These are phyloP conservation scores for Brachionus rotundiformis DNA, from an alignment of 1,140 invertebrate species.

Conservation along the genomic window DNA sequence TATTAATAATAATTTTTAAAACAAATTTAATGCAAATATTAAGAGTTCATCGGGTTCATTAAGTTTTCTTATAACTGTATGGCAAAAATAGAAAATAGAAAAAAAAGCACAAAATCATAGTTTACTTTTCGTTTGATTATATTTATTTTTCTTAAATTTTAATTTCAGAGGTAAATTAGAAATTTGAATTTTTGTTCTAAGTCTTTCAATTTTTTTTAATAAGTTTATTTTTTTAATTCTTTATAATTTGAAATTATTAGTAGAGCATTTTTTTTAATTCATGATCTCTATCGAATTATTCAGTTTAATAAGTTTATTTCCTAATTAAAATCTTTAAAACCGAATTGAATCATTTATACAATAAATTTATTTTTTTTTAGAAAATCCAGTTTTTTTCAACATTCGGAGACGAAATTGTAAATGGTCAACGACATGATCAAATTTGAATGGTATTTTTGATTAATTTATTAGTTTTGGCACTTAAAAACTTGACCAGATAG, in stretches of 20 bases:
- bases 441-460: background rate
- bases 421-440: background rate
- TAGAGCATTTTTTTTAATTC: background rate
- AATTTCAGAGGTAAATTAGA: background rate
- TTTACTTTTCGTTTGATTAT: background rate
- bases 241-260: no score
- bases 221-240: background rate
- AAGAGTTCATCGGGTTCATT: constrained; percentile 31
- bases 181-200: no score
- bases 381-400: background rate
- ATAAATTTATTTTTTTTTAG: background rate
- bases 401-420: background rate
- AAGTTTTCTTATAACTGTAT: constrained; percentile 6
- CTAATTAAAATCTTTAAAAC: no score
- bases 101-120: constrained; percentile 21
- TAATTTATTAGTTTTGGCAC: background rate
- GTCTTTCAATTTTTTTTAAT: no score
- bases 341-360: no score
- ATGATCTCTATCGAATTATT: background rate
- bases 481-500: background rate
- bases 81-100: background rate
- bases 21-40: constrained; percentile 36
- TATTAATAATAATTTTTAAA: background rate
- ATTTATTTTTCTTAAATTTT: background rate
- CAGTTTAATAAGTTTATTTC: background rate